These are phyloP conservation scores for Ascaphus truei DNA, from an alignment of 2,113 vertebrate genomes.

Conservation along the genomic window DNA sequence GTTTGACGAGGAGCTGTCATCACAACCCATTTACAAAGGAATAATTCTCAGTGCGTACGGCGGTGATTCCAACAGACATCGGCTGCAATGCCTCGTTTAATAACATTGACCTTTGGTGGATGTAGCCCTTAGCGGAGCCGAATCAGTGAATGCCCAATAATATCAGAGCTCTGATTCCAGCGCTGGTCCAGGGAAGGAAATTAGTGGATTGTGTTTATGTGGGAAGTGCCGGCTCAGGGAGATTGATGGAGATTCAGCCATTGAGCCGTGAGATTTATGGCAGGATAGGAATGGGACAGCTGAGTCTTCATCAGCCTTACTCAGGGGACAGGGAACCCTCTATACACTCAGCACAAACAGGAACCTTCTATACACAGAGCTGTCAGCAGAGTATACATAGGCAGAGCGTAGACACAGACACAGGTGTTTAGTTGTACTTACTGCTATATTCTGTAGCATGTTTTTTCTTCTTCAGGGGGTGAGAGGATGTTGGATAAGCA, in stretches of 20 bases:
- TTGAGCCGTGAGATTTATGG: constrained; percentile 28
- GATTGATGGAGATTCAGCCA: constrained; percentile 8
- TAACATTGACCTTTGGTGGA: too few relatives aligned
- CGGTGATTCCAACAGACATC: too few relatives aligned
- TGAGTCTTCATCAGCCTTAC: neutral
- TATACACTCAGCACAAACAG: neutral
- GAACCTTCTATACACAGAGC: neutral
- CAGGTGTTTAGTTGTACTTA: too few relatives aligned
- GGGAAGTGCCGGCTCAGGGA: constrained; percentile 2
- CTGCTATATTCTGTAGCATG: too few relatives aligned
- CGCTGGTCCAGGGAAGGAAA: too few relatives aligned
- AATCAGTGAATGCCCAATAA: constrained; percentile 1
- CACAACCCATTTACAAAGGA: too few relatives aligned
- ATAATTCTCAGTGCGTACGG: too few relatives aligned
- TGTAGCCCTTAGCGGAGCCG: too few relatives aligned
- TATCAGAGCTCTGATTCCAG: neutral
- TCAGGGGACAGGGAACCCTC: neutral
- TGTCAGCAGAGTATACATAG: neutral
- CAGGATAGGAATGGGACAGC: constrained; percentile 16
- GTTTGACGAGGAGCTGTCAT: too few relatives aligned
- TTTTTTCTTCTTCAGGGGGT: too few relatives aligned
- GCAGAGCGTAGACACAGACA: neutral
- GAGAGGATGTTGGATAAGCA: neutral
- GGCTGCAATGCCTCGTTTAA: too few relatives aligned
- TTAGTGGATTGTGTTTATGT: constrained; percentile 28